Evolutionary conservation across 2,113 vertebrate species (phyloP), one percentile per base, ranked within the genome.

Genomic region (Oriolus oriolus): DNA sequence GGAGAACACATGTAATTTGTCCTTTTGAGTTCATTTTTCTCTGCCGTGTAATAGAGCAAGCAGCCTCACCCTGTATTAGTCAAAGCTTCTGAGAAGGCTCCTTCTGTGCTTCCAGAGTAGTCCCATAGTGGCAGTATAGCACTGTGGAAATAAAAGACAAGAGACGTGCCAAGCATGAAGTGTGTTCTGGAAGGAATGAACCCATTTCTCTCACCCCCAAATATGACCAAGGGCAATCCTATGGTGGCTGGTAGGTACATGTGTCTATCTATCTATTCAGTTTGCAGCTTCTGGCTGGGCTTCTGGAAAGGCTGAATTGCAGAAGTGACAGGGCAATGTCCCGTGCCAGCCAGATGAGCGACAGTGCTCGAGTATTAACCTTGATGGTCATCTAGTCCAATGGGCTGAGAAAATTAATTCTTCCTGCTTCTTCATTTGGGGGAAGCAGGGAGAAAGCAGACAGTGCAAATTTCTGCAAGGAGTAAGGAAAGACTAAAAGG

Each of bases 1-100:
- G 89, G 57, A 90, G 50, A 93, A 69, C 64, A 83, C 84, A n/a
- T 78, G 53, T 80, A 88, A 80, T 96, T 93, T 88, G 57, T 68
- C 88, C 65, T 82, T 84, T 89, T 69, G 4, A 70, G 68, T 84
- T 90, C n/a, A 49, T 86, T 89, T 47, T 84, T 64, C 76, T 83
- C 41, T 88, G 26, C 26, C 57, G 50, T 78, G 27, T 45, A 83
- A 50, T 49, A 71, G 44, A 76, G n/a, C 53, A 80, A 94, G 77
- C 83, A 95, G 57, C 71, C 56, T 82, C 50, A 86, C 73, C 53
- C 41, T 81, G 23, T 53, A 31, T 70, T 71, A 66, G 74, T 74
- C 80, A 74, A 54, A 88, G 76, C 56, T 84, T 83, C 85, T 68
- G 41, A 75, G 78, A 65, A 87, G 63, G 24, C 24, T 71, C 28